Evolutionary conservation across 2,888 invertebrate genomes (phyloP).

Genomic region (Aporophyla nigra): DNA sequence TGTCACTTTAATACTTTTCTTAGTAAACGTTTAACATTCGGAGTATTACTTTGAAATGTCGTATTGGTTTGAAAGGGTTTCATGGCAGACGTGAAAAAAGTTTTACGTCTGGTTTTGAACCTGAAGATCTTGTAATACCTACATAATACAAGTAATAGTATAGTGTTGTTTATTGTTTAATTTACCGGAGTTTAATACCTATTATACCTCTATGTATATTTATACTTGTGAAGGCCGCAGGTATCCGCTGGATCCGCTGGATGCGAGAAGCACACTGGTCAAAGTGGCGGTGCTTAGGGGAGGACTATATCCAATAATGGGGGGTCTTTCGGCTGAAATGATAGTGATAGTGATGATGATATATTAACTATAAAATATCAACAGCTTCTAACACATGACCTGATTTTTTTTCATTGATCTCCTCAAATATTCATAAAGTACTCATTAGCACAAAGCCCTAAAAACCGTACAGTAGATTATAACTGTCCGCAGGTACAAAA

Average conservation of each 20-base stretch:
- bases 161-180: constrained; percentile 11
- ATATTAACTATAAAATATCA: neutral
- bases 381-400: neutral
- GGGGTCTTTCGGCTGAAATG: neutral
- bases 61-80: constrained; percentile 36
- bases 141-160: neutral
- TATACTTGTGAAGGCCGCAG: neutral
- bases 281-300: neutral
- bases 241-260: neutral
- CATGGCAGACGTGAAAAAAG: constrained; percentile 26
- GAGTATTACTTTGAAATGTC: constrained; percentile 37
- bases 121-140: constrained; percentile 5
- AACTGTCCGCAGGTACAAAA: constrained; percentile 71
- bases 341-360: neutral
- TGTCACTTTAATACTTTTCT: constrained; percentile 69
- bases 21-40: constrained; percentile 53
- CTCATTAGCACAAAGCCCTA: neutral
- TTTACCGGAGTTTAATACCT: neutral
- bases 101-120: constrained; percentile 38
- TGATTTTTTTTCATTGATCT: neutral
- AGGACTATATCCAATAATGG: neutral
- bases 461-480: constrained; percentile 30
- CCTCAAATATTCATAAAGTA: neutral
- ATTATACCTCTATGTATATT: neutral
- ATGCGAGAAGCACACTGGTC: neutral